Percentiles rank a stretch among this genome's conserved stretches.
Evolutionary conservation across 2,888 invertebrate genomes (phyloP).

Genomic region (Apamea anceps): DNA sequence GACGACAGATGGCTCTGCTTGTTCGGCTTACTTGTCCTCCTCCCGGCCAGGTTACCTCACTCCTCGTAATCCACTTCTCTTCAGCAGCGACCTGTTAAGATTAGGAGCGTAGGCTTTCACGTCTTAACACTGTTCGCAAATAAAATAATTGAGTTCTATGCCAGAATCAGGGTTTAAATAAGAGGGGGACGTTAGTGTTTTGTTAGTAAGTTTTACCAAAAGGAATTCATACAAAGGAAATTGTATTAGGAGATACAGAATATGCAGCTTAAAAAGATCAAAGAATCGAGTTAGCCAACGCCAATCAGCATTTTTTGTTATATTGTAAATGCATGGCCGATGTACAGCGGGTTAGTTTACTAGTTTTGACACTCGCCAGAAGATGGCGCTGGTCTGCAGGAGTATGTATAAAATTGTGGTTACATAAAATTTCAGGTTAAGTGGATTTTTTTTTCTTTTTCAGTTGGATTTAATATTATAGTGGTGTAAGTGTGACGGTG

Average conservation of each 20-base stretch:
- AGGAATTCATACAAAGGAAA: neutral
- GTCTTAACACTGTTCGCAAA: slow-evolving; percentile 75
- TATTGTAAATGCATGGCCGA: neutral
- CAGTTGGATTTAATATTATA: slow-evolving; percentile 53
- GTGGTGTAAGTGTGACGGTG: slow-evolving; percentile 60
- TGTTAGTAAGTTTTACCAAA: slow-evolving; percentile 31
- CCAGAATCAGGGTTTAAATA: neutral
- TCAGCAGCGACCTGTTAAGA: slow-evolving; percentile 88
- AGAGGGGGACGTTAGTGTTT: slow-evolving; percentile 42
- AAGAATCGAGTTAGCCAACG: slow-evolving; percentile 28
- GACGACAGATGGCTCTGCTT: slow-evolving; percentile 65
- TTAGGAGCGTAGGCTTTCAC: slow-evolving; percentile 87
- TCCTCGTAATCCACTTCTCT: slow-evolving; percentile 83
- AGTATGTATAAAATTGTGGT: slow-evolving; percentile 55
- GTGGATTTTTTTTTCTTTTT: slow-evolving; percentile 54
- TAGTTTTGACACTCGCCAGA: slow-evolving; percentile 45
- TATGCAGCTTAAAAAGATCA: slow-evolving; percentile 15
- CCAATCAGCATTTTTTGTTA: slow-evolving; percentile 12
- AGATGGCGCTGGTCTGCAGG: slow-evolving; percentile 44
- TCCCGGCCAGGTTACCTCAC: slow-evolving; percentile 88
- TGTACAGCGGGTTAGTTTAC: slow-evolving; percentile 26
- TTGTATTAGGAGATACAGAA: neutral
- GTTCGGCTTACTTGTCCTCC: slow-evolving; percentile 58
- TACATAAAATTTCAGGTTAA: slow-evolving; percentile 60
- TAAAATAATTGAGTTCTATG: slow-evolving; percentile 29